A percentile compares a stretch with the other conserved stretches of the same genome.
phyloP scores from a whole-genome alignment of 2,888 invertebrate genomes.

The Venustoraphidia nigricollis region DNA sequence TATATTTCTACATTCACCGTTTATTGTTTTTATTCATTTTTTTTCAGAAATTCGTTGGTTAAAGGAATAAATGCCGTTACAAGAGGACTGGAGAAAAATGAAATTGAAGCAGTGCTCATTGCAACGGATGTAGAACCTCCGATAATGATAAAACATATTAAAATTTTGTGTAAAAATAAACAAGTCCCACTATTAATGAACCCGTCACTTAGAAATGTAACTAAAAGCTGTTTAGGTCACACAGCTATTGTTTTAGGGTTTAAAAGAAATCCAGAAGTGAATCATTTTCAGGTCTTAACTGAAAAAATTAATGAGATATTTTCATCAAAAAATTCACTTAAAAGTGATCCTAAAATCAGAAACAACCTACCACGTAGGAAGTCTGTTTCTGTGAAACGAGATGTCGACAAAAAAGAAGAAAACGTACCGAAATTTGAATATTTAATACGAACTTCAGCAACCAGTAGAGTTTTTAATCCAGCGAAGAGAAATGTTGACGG shows the following conservation, averaged over 20 bases:
- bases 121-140: not conserved
- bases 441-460: too few species aligned
- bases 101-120: not conserved
- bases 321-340: not conserved
- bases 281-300: not conserved
- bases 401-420: too few species aligned
- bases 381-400: too few species aligned
- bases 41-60: constrained; percentile 2
- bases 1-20: too few species aligned
- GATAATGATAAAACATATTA: constrained; percentile 1
- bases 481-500: too few species aligned
- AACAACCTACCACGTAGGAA: too few species aligned
- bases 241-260: constrained; percentile 2
- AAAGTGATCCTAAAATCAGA: too few species aligned
- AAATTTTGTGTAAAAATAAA: not conserved
- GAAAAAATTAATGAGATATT: not conserved
- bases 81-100: constrained; percentile 1
- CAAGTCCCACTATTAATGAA: not conserved
- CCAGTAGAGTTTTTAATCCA: too few species aligned
- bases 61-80: constrained; percentile 2
- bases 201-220: not conserved
- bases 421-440: too few species aligned
- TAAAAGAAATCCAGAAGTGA: not conserved
- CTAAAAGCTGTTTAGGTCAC: not conserved
- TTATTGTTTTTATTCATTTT: not conserved